Evolutionary conservation across 2,797 vertebrate genomes (phyloP).

Genomic region (Meda fulgida): DNA sequence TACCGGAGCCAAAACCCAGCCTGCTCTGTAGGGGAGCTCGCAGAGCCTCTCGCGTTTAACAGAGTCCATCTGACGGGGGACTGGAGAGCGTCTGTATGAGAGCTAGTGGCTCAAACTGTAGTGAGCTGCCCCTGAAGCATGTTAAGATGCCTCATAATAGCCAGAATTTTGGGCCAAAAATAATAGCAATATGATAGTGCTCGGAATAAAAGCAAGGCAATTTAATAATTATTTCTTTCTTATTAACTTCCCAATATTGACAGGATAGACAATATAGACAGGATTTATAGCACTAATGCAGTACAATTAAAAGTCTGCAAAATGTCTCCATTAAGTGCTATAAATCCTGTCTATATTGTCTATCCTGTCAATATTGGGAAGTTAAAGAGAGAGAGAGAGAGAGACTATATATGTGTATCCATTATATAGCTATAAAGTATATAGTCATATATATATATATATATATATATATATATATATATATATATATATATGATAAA

Average conservation of each 20-base stretch:
- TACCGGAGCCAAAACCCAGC: conserved; percentile 64
- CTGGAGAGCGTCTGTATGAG: not conserved
- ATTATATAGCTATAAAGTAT: no score
- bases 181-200: no score
- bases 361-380: no score
- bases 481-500: no score
- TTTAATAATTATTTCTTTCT: not conserved
- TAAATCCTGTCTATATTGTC: no score
- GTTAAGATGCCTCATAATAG: not conserved
- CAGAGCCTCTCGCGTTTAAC: conserved; percentile 9
- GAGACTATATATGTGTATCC: no score
- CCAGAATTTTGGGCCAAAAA: not conserved
- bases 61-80: conserved; percentile 37
- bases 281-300: no score
- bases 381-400: no score
- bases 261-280: not conserved
- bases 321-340: no score
- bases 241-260: not conserved
- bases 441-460: no score
- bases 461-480: no score
- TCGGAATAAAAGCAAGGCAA: not conserved
- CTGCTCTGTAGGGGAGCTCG: conserved; percentile 58
- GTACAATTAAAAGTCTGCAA: no score
- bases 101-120: not conserved
- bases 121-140: not conserved